Evolutionary conservation across 2,797 vertebrate genomes (phyloP), one percentile per base, ranked within the genome.

Genomic region (Cossypha dichroa): DNA sequence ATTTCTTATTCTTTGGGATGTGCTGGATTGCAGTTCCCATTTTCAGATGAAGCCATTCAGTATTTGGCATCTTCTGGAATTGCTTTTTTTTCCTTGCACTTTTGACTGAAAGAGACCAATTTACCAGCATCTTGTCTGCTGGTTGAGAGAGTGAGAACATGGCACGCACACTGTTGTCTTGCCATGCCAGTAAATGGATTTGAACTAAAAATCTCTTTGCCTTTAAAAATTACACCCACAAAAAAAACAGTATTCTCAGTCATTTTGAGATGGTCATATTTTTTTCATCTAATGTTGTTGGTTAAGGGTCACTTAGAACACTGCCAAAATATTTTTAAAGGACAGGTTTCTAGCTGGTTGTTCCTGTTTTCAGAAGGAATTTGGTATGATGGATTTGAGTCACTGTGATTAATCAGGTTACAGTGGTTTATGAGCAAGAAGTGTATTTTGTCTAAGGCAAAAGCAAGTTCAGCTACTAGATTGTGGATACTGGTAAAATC

Each of bases 271-370:
- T 73, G 41, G 40, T 66, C 19, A 3, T 28, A 40, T 34, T 15
- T 59, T n/a, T 72, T 88, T 80, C 12, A 4, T 80, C n/a, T 48
- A 41, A 34, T 75, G n/a, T 33, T 81, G 51, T 59, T 90, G 40
- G 55, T 66, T 68, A 33, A 17, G 33, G 33, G 56, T 76, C 69
- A 82, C n/a, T 55, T 68, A 66, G 52, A 33, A 6, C 9, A 54
- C 60, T 69, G 45, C 49, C 78, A 91, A 90, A 76, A 45, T 76
- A 70, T 60, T 96, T 88, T 63, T 91, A 34, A 93, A 85, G 45
- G 56, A 62, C 67, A 49, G 41, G n/a, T 88, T 91, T 94, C 54
- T 72, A 19, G 41, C 45, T 13, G 8, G 29, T 79, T 88, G 45
- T 68, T 90, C 68, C 58, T 86, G 63, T 77, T 88, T 70, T 88